A percentile compares a stretch with the other conserved stretches of the same genome.
Evolutionary conservation across 2,888 invertebrate genomes (phyloP).

Genomic region (Lampropteryx suffumata): DNA sequence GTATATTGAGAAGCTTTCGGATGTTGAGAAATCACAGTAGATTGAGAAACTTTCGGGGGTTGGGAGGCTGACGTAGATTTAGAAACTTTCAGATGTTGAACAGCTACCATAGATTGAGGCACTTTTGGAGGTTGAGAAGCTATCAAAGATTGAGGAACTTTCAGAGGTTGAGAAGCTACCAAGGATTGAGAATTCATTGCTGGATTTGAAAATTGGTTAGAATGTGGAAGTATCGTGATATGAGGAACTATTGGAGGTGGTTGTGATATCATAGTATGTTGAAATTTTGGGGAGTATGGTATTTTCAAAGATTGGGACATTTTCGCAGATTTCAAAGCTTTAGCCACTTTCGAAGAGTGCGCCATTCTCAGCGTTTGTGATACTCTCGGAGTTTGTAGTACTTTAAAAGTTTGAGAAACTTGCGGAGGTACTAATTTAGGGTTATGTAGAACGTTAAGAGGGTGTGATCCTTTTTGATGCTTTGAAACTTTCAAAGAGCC

Average conservation of each 20-base stretch:
- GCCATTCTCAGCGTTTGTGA: constrained; percentile 13
- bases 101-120: not conserved
- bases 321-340: constrained; percentile 18
- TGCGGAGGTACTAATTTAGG: constrained; percentile 8
- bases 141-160: not conserved
- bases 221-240: constrained; percentile 23
- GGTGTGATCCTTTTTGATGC: constrained; percentile 11
- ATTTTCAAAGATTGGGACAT: constrained; percentile 17
- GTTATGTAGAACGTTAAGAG: constrained; percentile 10
- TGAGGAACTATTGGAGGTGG: constrained; percentile 10
- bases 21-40: not conserved
- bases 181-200: constrained; percentile 1
- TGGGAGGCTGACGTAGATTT: not conserved
- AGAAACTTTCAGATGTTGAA: not conserved
- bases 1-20: too few relatives aligned
- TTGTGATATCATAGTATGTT: constrained; percentile 2
- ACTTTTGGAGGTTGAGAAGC: not conserved
- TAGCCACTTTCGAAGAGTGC: constrained; percentile 13
- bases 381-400: constrained; percentile 9
- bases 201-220: constrained; percentile 4
- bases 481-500: constrained; percentile 17
- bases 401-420: constrained; percentile 7
- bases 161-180: constrained; percentile 3
- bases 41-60: not conserved
- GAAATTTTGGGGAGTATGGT: constrained; percentile 4